phyloP scores from a whole-genome alignment of 2,888 invertebrate genomes.

The Apamea sordens region DNA sequence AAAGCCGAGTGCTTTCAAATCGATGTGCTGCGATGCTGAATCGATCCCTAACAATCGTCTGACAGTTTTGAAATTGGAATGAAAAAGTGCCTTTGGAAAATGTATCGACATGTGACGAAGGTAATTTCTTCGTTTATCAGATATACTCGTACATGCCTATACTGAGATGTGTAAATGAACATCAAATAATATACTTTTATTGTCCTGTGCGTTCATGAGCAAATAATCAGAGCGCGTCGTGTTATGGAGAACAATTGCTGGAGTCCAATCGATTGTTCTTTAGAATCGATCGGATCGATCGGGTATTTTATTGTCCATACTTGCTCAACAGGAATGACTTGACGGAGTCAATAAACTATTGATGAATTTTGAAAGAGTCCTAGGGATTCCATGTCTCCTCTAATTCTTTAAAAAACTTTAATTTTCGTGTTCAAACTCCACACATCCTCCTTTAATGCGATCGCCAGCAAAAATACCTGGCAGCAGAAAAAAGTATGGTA shows the following conservation, averaged over 20 bases:
- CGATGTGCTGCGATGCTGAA: conserved; percentile 36
- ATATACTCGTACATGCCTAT: not conserved
- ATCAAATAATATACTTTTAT: conserved; percentile 19
- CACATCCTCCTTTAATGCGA: not conserved
- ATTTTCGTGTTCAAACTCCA: not conserved
- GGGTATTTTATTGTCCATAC: conserved; percentile 34
- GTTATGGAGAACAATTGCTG: conserved; percentile 48
- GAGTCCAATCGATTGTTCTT: conserved; percentile 48
- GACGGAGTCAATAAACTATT: not conserved
- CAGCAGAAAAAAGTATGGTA: not conserved
- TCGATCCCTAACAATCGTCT: conserved; percentile 27
- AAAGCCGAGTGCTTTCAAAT: conserved; percentile 32
- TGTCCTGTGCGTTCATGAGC: conserved; percentile 7
- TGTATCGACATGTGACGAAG: not conserved
- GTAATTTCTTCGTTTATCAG: not conserved
- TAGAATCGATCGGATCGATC: conserved; percentile 33
- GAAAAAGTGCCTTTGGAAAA: conserved; percentile 20
- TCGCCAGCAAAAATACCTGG: not conserved
- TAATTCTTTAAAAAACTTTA: not conserved
- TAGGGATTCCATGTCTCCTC: not conserved
- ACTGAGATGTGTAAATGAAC: not conserved
- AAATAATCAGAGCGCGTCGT: conserved; percentile 52
- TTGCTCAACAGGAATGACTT: not conserved
- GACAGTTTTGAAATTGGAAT: conserved; percentile 36
- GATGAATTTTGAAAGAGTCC: not conserved